A percentile compares a stretch with the other conserved stretches of the same genome.
phyloP scores from a whole-genome alignment of 1,140 invertebrate species.

The Luehdorfia chinensis region DNA sequence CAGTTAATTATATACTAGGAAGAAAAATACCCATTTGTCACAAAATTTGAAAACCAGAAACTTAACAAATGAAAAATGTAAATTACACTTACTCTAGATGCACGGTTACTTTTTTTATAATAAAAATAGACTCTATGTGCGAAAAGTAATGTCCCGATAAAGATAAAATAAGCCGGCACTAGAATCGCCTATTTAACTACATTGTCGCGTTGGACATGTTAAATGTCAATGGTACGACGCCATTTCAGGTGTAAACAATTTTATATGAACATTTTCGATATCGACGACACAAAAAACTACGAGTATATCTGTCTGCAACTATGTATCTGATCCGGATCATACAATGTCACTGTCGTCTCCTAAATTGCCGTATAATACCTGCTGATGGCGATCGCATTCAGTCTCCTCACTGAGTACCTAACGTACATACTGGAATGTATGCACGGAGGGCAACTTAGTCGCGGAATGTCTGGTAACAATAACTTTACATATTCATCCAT shows the following conservation, averaged over 20 bases:
- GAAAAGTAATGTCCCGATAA: slow-evolving; percentile 12
- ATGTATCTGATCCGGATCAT: slow-evolving; percentile 31
- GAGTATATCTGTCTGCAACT: slow-evolving; percentile 30
- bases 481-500: too few relatives aligned
- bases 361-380: slow-evolving; percentile 43
- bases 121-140: too few relatives aligned
- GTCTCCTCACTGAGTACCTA: slow-evolving; percentile 28
- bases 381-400: slow-evolving; percentile 20
- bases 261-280: slow-evolving; percentile 9
- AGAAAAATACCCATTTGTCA: too few relatives aligned
- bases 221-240: slow-evolving; percentile 12
- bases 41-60: too few relatives aligned
- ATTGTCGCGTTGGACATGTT: slow-evolving; percentile 4
- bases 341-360: slow-evolving; percentile 40
- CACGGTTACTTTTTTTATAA: too few relatives aligned
- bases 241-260: slow-evolving; percentile 4
- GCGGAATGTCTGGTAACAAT: too few relatives aligned
- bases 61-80: too few relatives aligned
- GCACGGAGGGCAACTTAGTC: too few relatives aligned
- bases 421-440: neutral
- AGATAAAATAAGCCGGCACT: slow-evolving; percentile 1
- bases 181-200: slow-evolving; percentile 10
- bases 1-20: too few relatives aligned
- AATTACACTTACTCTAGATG: too few relatives aligned
- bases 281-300: slow-evolving; percentile 4